Base-by-base conservation (phyloP, 2,888 invertebrate genomes). In the Scaptomyza flava region DNA sequence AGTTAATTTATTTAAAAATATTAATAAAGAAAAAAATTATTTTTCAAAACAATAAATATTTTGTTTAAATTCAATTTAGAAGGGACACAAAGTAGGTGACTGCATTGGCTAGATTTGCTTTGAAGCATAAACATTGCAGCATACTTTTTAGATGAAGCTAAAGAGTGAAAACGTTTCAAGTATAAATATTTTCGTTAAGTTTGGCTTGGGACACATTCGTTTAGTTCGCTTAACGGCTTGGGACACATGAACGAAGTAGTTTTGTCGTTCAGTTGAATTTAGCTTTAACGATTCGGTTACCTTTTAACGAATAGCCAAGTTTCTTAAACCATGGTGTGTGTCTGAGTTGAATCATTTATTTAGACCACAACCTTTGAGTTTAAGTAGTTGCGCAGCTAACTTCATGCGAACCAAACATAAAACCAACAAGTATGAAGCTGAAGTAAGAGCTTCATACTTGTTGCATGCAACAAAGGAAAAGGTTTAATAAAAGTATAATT, bases 1-100 rank as follows among this genome's bases (percentile, higher is more conserved):
- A 79, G 79, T 83, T 86, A 83, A 79, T 82, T 83, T 83, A 83
- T 86, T 83, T 81, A 86, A 86, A 86, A 81, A 69, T 79, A 86
- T 68, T 81, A 82, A 76, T 71, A 56, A 73, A 68, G 74, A 52
- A 70, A 69, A 77, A 68, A 58, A 61, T 63, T 79, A 61, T 63
- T 79, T 72, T 68, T 48, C 70, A 79, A 69, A 58, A 53, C 11
- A 14, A 51, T 38, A 11, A 27, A 12, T 4, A 14, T 2, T 2
- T n/a, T 27, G 1, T 2, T 14, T 2, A 4, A 23, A 0, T 0
- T 27, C 6, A 11, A 2, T 11, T 48, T 9, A 48, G 48, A 20
- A 3, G 20, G 1, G 20, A 20, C 20, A 8, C 8, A 7, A 20
- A 17, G 8, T 17, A 2, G 48, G 17, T 20, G 11, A 5, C 0